Evolutionary conservation across 2,888 invertebrate genomes (phyloP).

Genomic region (Brachylomia viminalis): DNA sequence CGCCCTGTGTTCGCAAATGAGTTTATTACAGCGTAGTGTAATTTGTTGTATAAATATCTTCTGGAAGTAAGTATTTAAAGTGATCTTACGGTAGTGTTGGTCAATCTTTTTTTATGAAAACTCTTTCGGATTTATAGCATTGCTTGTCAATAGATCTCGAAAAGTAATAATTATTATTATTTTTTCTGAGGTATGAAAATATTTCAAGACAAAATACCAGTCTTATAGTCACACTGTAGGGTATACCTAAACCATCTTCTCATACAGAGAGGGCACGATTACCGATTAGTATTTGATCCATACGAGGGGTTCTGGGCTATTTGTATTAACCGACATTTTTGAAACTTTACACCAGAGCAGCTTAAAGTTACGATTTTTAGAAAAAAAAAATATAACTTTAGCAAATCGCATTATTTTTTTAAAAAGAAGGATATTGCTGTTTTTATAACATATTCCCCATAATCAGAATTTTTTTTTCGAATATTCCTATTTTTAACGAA

Average conservation of each 20-base stretch:
- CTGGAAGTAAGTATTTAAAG: neutral
- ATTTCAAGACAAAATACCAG: neutral
- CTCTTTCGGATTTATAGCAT: neutral
- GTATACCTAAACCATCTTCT: neutral
- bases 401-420: too few species aligned
- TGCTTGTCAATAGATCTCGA: neutral
- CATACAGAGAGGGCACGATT: neutral
- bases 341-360: too few species aligned
- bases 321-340: too few species aligned
- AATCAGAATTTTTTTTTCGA: too few species aligned
- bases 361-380: too few species aligned
- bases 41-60: conserved; percentile 43
- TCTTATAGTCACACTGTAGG: neutral
- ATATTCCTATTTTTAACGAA: too few species aligned
- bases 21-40: conserved; percentile 50
- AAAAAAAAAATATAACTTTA: too few species aligned
- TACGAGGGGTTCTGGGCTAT: too few species aligned
- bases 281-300: too few species aligned
- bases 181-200: neutral
- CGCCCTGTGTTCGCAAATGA: conserved; percentile 52
- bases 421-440: too few species aligned
- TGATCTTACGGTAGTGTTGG: neutral
- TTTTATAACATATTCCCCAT: too few species aligned
- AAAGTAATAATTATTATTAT: neutral
- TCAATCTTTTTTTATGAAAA: neutral